Conservation (phyloP, 64 coral and sea anemone genomes). For the Pocillopora damicornis region DNA sequence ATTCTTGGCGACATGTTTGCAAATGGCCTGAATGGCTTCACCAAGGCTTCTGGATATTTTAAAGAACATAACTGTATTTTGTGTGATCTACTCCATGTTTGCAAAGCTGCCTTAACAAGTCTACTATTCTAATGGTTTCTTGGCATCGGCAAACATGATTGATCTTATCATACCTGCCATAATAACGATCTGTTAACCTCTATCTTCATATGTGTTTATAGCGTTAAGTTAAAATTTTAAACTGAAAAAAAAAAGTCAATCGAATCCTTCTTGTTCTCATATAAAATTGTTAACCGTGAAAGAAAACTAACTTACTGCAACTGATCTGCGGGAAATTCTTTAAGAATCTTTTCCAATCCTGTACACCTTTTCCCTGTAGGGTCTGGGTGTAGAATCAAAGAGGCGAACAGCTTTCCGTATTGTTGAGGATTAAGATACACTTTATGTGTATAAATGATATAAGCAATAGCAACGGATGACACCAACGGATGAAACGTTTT, state of each 20-base stretch:
- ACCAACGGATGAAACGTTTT: background rate
- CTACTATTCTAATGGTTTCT: background rate
- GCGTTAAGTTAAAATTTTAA: too few relatives aligned
- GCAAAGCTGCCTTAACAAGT: background rate
- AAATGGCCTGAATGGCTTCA: conserved; percentile 21
- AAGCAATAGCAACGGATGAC: conserved; percentile 1
- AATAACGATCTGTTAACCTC: background rate
- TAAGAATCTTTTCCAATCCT: conserved; percentile 3
- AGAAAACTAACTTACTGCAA: conserved; percentile 30
- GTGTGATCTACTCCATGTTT: background rate
- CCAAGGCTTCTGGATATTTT: background rate
- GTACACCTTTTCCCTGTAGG: background rate
- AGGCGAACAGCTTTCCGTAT: conserved; percentile 6
- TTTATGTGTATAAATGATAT: background rate
- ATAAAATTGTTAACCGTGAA: background rate
- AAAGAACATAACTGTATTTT: background rate
- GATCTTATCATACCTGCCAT: background rate
- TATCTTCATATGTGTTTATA: background rate
- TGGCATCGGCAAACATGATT: too few relatives aligned
- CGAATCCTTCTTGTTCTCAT: background rate
- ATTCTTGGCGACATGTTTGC: conserved; percentile 9
- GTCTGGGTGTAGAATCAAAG: conserved; percentile 5
- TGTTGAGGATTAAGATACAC: conserved; percentile 9
- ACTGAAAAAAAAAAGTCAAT: background rate
- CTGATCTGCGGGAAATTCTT: background rate